Conservation (phyloP, 2,888 invertebrate genomes). For the Hololepta plana region DNA sequence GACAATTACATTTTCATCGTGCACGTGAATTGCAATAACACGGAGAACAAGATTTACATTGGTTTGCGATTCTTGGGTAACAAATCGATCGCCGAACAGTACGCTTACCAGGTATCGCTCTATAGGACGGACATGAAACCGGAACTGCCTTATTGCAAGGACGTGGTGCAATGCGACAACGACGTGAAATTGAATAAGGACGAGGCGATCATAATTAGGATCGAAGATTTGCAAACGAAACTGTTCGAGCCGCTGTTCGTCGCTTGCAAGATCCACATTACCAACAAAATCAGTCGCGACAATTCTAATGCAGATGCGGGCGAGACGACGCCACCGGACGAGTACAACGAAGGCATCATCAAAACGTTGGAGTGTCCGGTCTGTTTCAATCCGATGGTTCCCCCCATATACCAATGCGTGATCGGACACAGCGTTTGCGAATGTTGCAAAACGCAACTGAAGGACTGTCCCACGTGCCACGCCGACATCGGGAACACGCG, state of each 20-base stretch:
- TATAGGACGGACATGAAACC: too few relatives aligned
- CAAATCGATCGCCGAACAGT: too few relatives aligned
- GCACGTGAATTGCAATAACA: conserved; percentile 13
- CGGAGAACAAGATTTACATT: conserved; percentile 14
- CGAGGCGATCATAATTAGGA: background rate
- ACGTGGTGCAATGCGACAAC: too few relatives aligned
- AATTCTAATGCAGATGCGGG: background rate
- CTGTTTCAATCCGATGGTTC: conserved; percentile 20
- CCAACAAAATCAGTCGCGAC: background rate
- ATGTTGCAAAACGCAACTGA: conserved; percentile 14
- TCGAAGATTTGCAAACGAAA: background rate
- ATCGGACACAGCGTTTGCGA: conserved; percentile 21
- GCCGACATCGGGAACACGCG: conserved; percentile 15
- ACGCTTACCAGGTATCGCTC: too few relatives aligned
- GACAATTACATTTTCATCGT: conserved; percentile 17
- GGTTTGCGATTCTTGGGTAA: conserved; percentile 14
- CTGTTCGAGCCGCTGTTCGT: background rate
- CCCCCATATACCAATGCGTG: conserved; percentile 21
- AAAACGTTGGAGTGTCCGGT: conserved; percentile 20
- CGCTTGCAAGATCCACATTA: conserved; percentile 2
- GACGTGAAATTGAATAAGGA: conserved; percentile 1
- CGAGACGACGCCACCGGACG: background rate
- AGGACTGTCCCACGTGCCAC: conserved; percentile 18
- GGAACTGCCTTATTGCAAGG: too few relatives aligned
- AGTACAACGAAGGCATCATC: conserved; percentile 8